Conservation (phyloP, 1,140 invertebrate species). For the Philotrypesis tridentata region DNA sequence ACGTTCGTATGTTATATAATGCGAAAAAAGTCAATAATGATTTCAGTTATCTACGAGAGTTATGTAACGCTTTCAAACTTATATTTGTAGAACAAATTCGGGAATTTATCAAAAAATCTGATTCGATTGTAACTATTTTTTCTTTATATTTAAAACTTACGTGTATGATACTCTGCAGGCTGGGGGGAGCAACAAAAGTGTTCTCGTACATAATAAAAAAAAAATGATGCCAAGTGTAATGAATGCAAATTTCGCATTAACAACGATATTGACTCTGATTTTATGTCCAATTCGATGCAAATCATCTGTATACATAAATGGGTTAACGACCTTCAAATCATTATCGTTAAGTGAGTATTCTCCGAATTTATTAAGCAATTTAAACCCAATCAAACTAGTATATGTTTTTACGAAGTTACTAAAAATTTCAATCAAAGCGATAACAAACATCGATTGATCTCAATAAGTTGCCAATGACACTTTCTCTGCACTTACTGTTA, state of each 20-base stretch:
- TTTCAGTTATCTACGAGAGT: no score
- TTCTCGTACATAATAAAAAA: background rate
- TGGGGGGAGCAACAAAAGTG: no score
- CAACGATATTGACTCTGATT: background rate
- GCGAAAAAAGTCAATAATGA: no score
- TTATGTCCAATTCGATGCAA: no score
- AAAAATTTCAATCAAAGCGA: background rate
- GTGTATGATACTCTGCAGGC: no score
- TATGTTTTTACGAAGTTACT: background rate
- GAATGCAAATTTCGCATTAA: background rate
- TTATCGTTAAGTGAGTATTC: background rate
- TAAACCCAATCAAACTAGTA: background rate
- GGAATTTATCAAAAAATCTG: no score
- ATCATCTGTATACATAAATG: background rate
- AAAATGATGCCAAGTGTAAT: no score
- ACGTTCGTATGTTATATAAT: no score
- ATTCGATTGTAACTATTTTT: no score
- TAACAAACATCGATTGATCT: background rate
- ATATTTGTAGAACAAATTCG: no score
- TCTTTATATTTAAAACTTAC: no score
- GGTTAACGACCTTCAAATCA: background rate
- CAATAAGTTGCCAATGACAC: background rate
- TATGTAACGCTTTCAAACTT: no score
- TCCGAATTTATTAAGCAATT: background rate
- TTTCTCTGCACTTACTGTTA: background rate